Conservation (phyloP, 2,113 vertebrate species). For the Athene noctua region DNA sequence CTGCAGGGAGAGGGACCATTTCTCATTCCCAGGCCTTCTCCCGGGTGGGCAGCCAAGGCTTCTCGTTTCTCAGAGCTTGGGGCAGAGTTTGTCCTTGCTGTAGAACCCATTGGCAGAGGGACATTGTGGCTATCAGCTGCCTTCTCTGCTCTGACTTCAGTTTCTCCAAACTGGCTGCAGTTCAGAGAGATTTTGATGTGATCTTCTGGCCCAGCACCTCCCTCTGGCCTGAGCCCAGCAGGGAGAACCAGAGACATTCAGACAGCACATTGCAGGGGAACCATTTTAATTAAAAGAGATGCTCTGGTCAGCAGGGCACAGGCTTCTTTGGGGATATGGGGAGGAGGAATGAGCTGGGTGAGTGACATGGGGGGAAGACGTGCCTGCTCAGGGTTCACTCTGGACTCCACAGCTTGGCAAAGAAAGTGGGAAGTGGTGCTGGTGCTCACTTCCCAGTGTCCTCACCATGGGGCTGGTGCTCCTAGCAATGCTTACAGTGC, state of each 20-base stretch:
- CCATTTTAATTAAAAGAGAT: slow-evolving; percentile 25
- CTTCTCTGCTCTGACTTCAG: not conserved
- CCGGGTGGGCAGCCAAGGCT: not conserved
- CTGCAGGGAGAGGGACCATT: not conserved
- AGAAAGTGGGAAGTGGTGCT: not conserved
- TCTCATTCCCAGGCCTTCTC: not conserved
- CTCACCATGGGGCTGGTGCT: not conserved
- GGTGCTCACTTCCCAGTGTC: not conserved
- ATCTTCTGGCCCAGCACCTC: not conserved
- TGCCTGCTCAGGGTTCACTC: not conserved
- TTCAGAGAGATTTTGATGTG: not conserved
- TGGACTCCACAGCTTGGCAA: not conserved
- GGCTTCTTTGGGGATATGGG: not conserved
- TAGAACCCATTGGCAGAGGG: not conserved
- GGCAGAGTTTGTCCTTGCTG: not conserved
- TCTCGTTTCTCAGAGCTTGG: not conserved
- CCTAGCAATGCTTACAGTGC: not conserved
- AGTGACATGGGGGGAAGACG: accelerated
- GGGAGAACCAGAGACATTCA: not conserved
- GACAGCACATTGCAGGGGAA: not conserved
- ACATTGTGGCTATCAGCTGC: not conserved
- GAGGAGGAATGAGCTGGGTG: not conserved
- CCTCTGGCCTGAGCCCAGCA: not conserved
- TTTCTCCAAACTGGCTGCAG: not conserved
- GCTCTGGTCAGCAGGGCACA: not conserved